A percentile compares a stretch with the other conserved stretches of the same genome.
These are phyloP conservation scores for Sarcophaga peregrina DNA, from an alignment of 1,140 invertebrate genomes.

Conservation along the genomic window DNA sequence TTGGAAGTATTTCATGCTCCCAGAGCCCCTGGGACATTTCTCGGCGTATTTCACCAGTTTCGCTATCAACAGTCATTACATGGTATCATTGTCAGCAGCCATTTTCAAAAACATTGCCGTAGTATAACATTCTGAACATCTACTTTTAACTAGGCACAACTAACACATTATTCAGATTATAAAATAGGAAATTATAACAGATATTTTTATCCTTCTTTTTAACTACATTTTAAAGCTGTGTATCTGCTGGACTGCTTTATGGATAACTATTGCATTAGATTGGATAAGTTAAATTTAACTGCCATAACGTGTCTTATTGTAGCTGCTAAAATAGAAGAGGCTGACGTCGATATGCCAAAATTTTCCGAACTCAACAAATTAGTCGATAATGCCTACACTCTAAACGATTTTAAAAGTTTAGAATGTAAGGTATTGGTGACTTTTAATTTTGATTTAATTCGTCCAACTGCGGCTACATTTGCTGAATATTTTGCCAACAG, in stretches of 20 bases:
- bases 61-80: no score
- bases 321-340: constrained; percentile 48
- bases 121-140: background rate
- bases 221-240: constrained; percentile 40
- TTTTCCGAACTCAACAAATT: constrained; percentile 43
- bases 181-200: background rate
- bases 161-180: background rate
- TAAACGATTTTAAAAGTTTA: constrained; percentile 44
- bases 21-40: no score
- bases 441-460: constrained; percentile 44
- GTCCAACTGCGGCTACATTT: constrained; percentile 46
- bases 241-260: constrained; percentile 47
- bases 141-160: background rate
- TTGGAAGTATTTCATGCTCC: no score
- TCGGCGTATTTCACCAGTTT: no score
- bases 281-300: constrained; percentile 46
- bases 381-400: constrained; percentile 19
- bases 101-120: no score
- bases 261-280: constrained; percentile 45
- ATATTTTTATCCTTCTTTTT: background rate
- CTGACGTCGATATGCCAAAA: constrained; percentile 47
- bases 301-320: constrained; percentile 47
- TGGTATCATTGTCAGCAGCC: no score
- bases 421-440: constrained; percentile 44
- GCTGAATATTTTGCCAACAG: constrained; percentile 43